Conservation (phyloP, 2,888 invertebrate species). For the Isoperla grammatica region DNA sequence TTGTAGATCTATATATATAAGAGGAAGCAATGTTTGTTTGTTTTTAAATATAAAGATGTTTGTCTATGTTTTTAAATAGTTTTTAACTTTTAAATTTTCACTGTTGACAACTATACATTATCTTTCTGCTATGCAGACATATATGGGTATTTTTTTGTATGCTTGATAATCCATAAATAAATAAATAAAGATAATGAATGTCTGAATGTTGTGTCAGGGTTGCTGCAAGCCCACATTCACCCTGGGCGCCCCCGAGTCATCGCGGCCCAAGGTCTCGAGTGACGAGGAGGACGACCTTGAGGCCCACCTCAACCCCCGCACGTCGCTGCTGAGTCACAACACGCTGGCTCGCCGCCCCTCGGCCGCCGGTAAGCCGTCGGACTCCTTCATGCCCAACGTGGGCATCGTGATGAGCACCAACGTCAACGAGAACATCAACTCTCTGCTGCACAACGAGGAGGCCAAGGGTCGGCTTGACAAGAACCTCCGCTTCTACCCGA, state of each 20-base stretch:
- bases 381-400: conserved; percentile 57
- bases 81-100: too few relatives aligned
- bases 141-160: too few relatives aligned
- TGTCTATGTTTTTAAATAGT: too few relatives aligned
- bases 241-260: background rate
- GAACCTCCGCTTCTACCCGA: conserved; percentile 8
- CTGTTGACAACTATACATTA: too few relatives aligned
- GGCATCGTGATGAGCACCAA: conserved; percentile 54
- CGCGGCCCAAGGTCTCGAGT: conserved; percentile 18
- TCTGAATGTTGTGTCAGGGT: too few relatives aligned
- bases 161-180: too few relatives aligned
- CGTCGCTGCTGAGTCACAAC: conserved; percentile 13
- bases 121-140: too few relatives aligned
- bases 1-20: too few relatives aligned
- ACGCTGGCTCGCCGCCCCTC: background rate
- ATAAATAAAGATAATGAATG: too few relatives aligned
- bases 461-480: background rate
- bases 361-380: conserved; percentile 39
- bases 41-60: too few relatives aligned
- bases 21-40: too few relatives aligned
- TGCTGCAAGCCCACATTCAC: too few relatives aligned
- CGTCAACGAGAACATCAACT: conserved; percentile 16
- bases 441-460: background rate
- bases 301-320: conserved; percentile 4
- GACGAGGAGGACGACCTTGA: conserved; percentile 27